Evolutionary conservation across 2,797 vertebrate species (phyloP).

Genomic region (Myotis daubentonii): DNA sequence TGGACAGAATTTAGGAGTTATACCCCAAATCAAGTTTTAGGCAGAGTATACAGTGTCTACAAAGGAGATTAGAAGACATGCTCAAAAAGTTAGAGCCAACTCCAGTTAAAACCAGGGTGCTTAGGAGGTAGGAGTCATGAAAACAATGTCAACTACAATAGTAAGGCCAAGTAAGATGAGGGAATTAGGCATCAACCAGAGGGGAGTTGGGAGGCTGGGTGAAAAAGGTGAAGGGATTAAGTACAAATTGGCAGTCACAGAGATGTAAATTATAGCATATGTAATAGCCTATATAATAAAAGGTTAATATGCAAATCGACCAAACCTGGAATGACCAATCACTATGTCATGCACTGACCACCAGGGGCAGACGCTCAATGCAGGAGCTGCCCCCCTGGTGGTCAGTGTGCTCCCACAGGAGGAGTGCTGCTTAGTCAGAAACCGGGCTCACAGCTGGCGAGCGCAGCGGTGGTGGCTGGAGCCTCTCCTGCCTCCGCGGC

Average conservation of each 20-base stretch:
- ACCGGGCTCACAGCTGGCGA: no score
- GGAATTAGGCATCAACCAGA: neutral
- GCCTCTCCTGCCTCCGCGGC: no score
- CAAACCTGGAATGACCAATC: no score
- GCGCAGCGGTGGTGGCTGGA: fast-evolving
- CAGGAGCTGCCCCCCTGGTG: no score
- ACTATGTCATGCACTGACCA: no score
- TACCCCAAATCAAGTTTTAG: neutral
- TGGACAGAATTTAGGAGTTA: neutral
- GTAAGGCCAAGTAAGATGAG: neutral
- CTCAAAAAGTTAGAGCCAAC: neutral
- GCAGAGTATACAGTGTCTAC: neutral
- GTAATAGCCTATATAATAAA: neutral
- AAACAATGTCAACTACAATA: neutral
- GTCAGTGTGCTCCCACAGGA: no score
- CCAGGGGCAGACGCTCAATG: no score
- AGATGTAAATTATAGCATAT: neutral
- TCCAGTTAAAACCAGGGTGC: neutral
- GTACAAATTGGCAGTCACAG: neutral
- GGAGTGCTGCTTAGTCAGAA: no score
- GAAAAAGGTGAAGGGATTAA: neutral
- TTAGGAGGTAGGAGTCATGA: neutral
- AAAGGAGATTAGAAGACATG: neutral
- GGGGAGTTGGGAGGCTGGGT: neutral
- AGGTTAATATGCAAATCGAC: no score